Base-by-base conservation (phyloP, 1,140 invertebrate species). In the Apolygus lucorum region DNA sequence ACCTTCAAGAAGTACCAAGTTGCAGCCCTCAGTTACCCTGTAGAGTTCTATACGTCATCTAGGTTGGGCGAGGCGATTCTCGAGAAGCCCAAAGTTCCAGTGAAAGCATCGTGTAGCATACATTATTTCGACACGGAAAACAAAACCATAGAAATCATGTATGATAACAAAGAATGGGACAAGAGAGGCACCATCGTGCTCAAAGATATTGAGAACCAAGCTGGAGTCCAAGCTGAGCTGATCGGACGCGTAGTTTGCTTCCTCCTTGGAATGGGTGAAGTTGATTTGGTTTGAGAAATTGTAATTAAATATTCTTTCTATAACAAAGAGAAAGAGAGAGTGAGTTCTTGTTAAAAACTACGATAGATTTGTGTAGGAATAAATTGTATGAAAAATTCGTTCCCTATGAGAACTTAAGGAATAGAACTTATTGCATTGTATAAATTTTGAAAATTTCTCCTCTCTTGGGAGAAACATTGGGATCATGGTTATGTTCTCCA, bases 161-260 rank as follows among this genome's bases (percentile, higher is more conserved):
- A 59, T 21, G 22, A 59, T 21, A 59, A 59, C 54, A 13, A 59
- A 13, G 54, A 14, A 11, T 59, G 54, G 54, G 54, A 11, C 22
- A 59, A 59, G 22, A 13, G 22, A 21, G 54, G 54, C 4, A 59
- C 54, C 2, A 59, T 59, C 22, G 54, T 59, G 11, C 22, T 59
- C 11, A 59, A 59, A 4, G 54, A 59, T 59, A 17, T 59, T 8
- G 54, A 59, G 22, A 22, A 59, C 4, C 54, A 59, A 11, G 54
- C 54, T 13, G 22, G 22, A 4, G 13, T 21, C 22, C 11, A 59
- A 13, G 34, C 34, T 4, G 54, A 59, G 22, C 22, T 59, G 22
- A 59, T 59, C 13, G 54, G 54, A 59, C 54, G 54, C 8, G 54
- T 59, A 4, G 22, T 59, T 59, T 59, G 54, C 22, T 59, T 59